phyloP scores from a whole-genome alignment of 2,797 vertebrate species.

The Mus minutoides region DNA sequence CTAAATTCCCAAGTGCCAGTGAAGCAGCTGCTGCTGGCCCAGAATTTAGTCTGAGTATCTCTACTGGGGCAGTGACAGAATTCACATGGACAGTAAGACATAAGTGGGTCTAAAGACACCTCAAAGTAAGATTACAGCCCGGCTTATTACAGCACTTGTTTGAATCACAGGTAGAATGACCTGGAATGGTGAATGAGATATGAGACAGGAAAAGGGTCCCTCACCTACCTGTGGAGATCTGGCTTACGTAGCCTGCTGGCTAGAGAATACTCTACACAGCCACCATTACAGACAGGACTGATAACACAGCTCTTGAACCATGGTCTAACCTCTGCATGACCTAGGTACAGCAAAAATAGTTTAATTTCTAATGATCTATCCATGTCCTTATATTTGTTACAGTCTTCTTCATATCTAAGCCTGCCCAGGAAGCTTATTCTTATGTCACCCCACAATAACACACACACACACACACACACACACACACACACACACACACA shows the following conservation, averaged over 20 bases:
- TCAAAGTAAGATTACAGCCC: neutral
- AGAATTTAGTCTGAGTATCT: neutral
- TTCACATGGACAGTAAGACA: neutral
- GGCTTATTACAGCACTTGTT: neutral
- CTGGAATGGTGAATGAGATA: fast-evolving
- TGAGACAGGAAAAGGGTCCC: neutral
- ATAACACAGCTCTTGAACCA: neutral
- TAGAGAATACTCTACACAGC: neutral
- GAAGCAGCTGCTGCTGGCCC: neutral
- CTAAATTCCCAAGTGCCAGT: neutral
- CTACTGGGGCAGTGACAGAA: neutral
- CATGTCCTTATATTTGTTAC: neutral
- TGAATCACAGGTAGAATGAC: neutral
- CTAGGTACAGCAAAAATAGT: neutral
- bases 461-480: neutral
- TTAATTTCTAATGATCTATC: neutral
- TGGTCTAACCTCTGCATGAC: neutral
- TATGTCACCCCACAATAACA: neutral
- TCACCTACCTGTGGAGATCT: neutral
- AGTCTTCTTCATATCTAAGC: neutral
- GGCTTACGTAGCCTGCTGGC: neutral
- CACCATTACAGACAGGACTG: neutral
- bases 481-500: neutral
- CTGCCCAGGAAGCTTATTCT: neutral
- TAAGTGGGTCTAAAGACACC: neutral